Base-by-base conservation (phyloP, 2,888 invertebrate genomes). In the Dynastes hyllus region DNA sequence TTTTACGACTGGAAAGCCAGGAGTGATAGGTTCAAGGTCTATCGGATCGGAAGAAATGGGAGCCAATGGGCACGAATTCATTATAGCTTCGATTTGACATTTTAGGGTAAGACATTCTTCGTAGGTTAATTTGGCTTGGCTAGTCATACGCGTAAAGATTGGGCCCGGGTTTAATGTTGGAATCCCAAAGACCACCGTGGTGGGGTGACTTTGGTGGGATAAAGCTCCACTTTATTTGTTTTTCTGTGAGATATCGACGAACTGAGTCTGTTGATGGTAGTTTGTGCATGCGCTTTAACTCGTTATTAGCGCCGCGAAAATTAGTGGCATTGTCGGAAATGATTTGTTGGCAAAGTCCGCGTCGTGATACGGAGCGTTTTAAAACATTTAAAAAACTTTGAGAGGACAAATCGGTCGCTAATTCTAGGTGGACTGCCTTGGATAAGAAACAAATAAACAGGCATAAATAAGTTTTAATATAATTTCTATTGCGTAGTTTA, bases 391-490 rank as follows among this genome's bases (percentile, higher is more conserved):
- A 55, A 76, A 82, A 83, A 8, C 78, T 45, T 11, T 81, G 78
- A 2, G 83, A 76, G 1, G 81, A 81, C 29, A 83, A 70, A 73
- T 83, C 81, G 11, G 63, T 70, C 11, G 80, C 82, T 13, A 83
- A 55, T 63, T 83, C 80, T 13, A 82, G 37, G 61, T 81, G 82
- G 1, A 80, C 45, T 1, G 86, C 86, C 78, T 85, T 86, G 0
- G 83, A 83, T 2, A 82, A 75, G 3, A 85, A 75, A 70, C 85
- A 86, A 2, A 85, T 79, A 51, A 85, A 85, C 9, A 85, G 16
- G 0, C 81, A 63, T 9, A 80, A 22, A 50, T 80, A 81, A 51
- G 81, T 5, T 71, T 82, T 79, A 16, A 76, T 22, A 58, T 40
- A 51, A 1, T 51, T 77, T 1, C 79, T 66, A 63, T 81, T 81